Evolutionary conservation across 2,888 invertebrate species (phyloP).

Genomic region (Pyralis farinalis): DNA sequence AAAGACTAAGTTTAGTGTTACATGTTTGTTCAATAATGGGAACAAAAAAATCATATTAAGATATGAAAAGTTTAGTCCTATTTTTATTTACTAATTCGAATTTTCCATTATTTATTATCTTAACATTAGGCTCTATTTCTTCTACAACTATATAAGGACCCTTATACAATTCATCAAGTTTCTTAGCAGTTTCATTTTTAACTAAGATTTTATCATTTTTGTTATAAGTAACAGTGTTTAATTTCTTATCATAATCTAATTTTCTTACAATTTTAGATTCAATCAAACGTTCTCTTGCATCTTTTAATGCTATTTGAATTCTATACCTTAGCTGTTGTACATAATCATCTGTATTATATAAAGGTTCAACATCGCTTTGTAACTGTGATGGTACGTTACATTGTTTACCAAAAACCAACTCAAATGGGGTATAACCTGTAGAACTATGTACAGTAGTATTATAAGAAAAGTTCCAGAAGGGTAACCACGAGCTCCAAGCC

Average conservation of each 20-base stretch:
- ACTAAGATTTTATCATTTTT: slow-evolving; percentile 11
- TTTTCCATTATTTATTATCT: neutral
- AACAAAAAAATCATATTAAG: no score
- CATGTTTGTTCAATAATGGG: no score
- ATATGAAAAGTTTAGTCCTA: slow-evolving; percentile 1
- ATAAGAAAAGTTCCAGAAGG: slow-evolving; percentile 16
- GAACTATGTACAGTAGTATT: slow-evolving; percentile 20
- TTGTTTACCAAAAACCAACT: slow-evolving; percentile 19
- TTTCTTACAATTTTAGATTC: slow-evolving; percentile 13
- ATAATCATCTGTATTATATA: slow-evolving; percentile 18
- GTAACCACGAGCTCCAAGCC: slow-evolving; percentile 16
- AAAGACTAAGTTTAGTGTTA: no score
- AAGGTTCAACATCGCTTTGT: slow-evolving; percentile 12
- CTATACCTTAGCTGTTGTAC: slow-evolving; percentile 16
- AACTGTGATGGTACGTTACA: slow-evolving; percentile 17
- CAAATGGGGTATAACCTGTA: slow-evolving; percentile 19
- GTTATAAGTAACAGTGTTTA: slow-evolving; percentile 12
- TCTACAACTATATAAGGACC: neutral
- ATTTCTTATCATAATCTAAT: slow-evolving; percentile 8
- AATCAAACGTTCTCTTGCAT: slow-evolving; percentile 14
- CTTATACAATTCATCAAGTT: slow-evolving; percentile 4
- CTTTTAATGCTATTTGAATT: slow-evolving; percentile 15
- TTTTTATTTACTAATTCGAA: neutral
- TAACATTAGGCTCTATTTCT: neutral
- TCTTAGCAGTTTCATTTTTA: slow-evolving; percentile 14